Conservation (phyloP, 2,113 vertebrate genomes). For the Paradoxurus hermaphroditus region DNA sequence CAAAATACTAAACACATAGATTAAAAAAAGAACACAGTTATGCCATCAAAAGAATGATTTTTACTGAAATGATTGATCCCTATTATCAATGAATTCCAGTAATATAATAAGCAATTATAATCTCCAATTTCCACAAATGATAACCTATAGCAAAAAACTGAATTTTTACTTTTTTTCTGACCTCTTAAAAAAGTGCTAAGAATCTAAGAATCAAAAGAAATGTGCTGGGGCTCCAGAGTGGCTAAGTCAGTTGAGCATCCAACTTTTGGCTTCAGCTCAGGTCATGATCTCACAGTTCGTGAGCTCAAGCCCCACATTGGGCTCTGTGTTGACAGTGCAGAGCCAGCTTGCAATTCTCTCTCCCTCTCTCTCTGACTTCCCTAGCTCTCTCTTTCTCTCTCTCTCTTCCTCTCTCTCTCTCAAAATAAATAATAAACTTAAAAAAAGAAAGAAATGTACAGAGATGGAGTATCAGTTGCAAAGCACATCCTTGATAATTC, state of each 20-base stretch:
- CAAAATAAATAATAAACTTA: no score
- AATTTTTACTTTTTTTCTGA: slow-evolving; percentile 27
- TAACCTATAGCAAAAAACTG: background rate
- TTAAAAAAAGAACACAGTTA: background rate
- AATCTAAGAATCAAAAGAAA: slow-evolving; percentile 31
- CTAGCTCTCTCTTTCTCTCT: no score
- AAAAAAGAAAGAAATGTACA: background rate
- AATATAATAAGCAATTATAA: slow-evolving; percentile 8
- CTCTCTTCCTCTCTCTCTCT: no score
- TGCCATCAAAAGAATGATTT: slow-evolving; percentile 10
- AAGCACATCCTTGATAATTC: background rate
- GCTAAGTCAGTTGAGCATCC: no score
- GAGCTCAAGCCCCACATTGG: no score
- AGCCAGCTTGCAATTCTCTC: no score
- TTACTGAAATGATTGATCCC: background rate
- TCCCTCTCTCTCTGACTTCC: no score
- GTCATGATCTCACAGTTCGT: no score
- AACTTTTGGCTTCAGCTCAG: no score
- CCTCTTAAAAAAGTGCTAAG: background rate
- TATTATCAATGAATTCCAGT: background rate
- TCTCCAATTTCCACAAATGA: background rate
- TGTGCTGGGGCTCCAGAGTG: background rate
- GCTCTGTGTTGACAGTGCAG: no score
- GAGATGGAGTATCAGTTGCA: background rate
- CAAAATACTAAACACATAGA: background rate